Evolutionary conservation across 2,113 vertebrate genomes (phyloP).

Genomic region (Scomber scombrus): DNA sequence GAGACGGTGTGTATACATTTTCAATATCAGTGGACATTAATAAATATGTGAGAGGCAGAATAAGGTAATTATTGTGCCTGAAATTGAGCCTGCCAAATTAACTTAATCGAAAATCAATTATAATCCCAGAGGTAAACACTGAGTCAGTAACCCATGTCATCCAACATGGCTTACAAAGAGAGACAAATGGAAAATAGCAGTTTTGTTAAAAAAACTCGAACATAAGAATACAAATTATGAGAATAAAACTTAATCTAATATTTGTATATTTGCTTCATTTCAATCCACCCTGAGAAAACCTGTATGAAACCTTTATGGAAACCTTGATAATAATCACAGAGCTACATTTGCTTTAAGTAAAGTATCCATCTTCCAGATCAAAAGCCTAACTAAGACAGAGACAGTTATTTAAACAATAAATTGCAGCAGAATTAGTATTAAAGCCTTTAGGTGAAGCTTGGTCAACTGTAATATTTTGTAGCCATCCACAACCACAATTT

Average conservation of each 20-base stretch:
- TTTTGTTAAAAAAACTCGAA: not conserved
- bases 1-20: not conserved
- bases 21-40: slow-evolving; percentile 20
- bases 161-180: not conserved
- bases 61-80: not conserved
- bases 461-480: not conserved
- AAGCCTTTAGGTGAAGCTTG: not conserved
- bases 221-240: not conserved
- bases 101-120: slow-evolving; percentile 63
- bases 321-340: not conserved
- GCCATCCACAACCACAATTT: not conserved
- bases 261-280: not conserved
- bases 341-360: too few species aligned
- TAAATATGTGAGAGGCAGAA: slow-evolving; percentile 11
- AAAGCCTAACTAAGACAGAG: not conserved
- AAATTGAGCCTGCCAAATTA: slow-evolving; percentile 64
- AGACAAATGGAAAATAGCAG: slow-evolving; percentile 9
- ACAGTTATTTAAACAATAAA: not conserved
- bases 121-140: slow-evolving; percentile 45
- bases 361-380: too few species aligned
- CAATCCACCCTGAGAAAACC: not conserved
- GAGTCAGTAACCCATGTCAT: slow-evolving; percentile 24
- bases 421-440: not conserved
- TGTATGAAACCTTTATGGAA: not conserved
- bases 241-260: not conserved